Percentiles rank a stretch among this genome's conserved stretches.
These are phyloP conservation scores for Ranitomeya variabilis DNA, from an alignment of 2,113 vertebrate genomes.

Conservation along the genomic window DNA sequence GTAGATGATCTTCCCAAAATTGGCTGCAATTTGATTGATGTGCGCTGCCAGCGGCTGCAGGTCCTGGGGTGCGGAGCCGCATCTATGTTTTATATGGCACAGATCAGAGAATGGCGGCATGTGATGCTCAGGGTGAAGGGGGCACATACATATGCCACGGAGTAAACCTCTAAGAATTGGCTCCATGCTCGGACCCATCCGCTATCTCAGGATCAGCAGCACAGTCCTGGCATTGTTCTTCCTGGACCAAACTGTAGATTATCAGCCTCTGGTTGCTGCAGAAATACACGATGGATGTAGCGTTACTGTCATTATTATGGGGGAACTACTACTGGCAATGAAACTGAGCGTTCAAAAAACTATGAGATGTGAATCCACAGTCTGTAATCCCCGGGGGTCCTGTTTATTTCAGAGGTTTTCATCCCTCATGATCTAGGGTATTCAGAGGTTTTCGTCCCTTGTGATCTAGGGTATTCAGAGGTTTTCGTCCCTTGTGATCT, in stretches of 20 bases:
- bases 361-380: too few relatives aligned
- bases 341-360: too few relatives aligned
- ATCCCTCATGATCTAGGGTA: too few relatives aligned
- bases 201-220: too few relatives aligned
- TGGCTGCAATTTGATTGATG: conserved; percentile 7
- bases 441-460: neutral
- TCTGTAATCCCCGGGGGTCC: too few relatives aligned
- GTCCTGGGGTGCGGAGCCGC: neutral
- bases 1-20: neutral
- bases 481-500: neutral
- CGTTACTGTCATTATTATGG: too few relatives aligned
- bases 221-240: too few relatives aligned
- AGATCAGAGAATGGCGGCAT: neutral
- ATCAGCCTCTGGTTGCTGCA: too few relatives aligned
- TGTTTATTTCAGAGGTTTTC: too few relatives aligned
- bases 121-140: neutral
- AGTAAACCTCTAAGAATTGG: neutral
- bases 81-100: neutral
- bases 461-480: neutral
- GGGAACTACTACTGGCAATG: too few relatives aligned
- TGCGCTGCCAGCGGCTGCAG: neutral
- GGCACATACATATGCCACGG: neutral
- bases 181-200: neutral
- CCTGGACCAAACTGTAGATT: too few relatives aligned
- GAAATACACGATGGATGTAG: too few relatives aligned